Evolutionary conservation across 2,888 invertebrate species (phyloP).

Genomic region (Nowickia ferox): DNA sequence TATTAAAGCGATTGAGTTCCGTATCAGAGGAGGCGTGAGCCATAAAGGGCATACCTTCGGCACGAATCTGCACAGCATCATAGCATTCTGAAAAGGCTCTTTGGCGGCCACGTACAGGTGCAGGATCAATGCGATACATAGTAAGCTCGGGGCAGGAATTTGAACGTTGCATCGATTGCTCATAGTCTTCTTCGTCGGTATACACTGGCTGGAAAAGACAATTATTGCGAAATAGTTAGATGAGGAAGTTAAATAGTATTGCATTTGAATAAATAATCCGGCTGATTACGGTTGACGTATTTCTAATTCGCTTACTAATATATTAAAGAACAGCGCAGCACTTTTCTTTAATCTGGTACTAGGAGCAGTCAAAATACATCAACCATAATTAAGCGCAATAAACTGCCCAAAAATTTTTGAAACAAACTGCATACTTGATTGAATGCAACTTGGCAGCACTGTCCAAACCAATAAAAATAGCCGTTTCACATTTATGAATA

Average conservation of each 20-base stretch:
- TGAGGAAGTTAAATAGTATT: neutral
- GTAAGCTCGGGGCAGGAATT: constrained; percentile 89
- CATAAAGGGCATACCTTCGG: constrained; percentile 72
- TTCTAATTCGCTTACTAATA: too few relatives aligned
- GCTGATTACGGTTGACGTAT: too few relatives aligned
- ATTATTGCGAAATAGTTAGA: neutral
- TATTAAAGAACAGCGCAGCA: too few relatives aligned
- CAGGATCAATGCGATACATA: constrained; percentile 85
- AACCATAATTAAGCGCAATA: too few relatives aligned
- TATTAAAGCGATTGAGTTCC: constrained; percentile 90
- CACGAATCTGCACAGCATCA: constrained; percentile 78
- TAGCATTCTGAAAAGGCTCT: constrained; percentile 88
- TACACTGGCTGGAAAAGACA: constrained; percentile 88
- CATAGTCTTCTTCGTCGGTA: constrained; percentile 84
- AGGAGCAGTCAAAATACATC: too few relatives aligned
- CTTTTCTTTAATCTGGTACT: too few relatives aligned
- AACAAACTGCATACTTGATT: neutral
- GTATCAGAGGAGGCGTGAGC: constrained; percentile 89
- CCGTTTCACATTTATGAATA: neutral
- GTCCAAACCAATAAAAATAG: neutral
- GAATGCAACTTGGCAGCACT: neutral
- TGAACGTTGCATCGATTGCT: constrained; percentile 84
- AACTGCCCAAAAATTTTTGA: constrained; percentile 11
- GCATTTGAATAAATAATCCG: too few relatives aligned
- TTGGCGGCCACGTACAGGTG: constrained; percentile 83